A percentile compares a stretch with the other conserved stretches of the same genome.
Evolutionary conservation across 2,113 vertebrate genomes (phyloP).

Genomic region (Sebastes fasciatus): DNA sequence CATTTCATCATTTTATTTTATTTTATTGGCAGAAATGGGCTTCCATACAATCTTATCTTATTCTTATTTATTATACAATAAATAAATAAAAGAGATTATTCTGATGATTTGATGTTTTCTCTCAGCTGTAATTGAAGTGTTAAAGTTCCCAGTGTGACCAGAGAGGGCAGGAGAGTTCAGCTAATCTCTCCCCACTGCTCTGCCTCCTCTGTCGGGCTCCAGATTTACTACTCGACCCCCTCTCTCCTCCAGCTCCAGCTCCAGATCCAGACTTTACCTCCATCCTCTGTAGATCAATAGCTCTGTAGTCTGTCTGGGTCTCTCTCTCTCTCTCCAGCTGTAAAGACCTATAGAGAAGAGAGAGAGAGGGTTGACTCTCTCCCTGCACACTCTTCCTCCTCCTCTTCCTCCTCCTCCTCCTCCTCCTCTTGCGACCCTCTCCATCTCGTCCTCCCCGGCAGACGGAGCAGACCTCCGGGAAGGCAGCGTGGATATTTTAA

Average conservation of each 20-base stretch:
- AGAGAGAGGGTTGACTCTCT: slow-evolving; percentile 20
- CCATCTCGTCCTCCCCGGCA: slow-evolving; percentile 59
- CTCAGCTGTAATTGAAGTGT: neutral
- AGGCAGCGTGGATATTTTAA: slow-evolving; percentile 45
- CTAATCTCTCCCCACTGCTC: slow-evolving; percentile 37
- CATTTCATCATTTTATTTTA: neutral
- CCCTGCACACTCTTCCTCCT: slow-evolving; percentile 7
- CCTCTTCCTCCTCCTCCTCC: slow-evolving; percentile 13
- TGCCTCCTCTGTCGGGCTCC: slow-evolving; percentile 13
- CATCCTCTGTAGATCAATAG: slow-evolving; percentile 71
- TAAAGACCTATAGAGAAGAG: slow-evolving; percentile 21
- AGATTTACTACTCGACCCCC: neutral
- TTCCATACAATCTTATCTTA: neutral
- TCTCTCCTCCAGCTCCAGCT: neutral
- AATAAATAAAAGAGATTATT: neutral
- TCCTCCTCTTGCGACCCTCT: slow-evolving; percentile 28
- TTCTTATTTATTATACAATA: neutral
- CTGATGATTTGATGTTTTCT: neutral
- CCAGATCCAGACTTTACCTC: slow-evolving; percentile 68
- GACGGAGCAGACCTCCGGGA: slow-evolving; percentile 73
- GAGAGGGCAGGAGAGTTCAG: slow-evolving; percentile 71
- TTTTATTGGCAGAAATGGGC: neutral
- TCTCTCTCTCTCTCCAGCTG: slow-evolving; percentile 53
- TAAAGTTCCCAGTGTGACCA: slow-evolving; percentile 52
- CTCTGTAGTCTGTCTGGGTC: neutral